Percentiles rank a stretch among this genome's conserved stretches.
Conservation (phyloP, 2,797 vertebrate species). For the Cichlasoma orientale region DNA sequence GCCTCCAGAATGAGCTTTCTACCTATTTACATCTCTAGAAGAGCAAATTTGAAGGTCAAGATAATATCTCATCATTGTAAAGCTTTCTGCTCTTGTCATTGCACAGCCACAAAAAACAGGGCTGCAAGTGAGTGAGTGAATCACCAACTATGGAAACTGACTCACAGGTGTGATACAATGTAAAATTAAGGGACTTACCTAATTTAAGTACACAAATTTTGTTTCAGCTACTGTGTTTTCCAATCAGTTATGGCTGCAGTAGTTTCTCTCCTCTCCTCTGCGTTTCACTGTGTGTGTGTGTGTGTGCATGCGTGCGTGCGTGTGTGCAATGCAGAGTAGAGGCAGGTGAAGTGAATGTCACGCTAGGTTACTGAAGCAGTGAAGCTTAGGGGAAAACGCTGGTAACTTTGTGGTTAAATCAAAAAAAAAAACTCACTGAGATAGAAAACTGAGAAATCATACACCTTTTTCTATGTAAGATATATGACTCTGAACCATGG, state of each 20-base stretch:
- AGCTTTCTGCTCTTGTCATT: not conserved
- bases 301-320: too few species aligned
- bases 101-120: not conserved
- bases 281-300: too few species aligned
- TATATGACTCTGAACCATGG: slow-evolving; percentile 6
- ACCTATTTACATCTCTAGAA: not conserved
- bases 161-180: slow-evolving; percentile 17
- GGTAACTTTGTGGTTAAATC: slow-evolving; percentile 14
- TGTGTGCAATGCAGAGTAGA: not conserved
- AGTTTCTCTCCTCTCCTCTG: not conserved
- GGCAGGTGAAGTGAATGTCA: not conserved
- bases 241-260: not conserved
- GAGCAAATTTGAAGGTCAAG: not conserved
- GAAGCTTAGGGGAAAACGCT: not conserved
- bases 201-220: not conserved
- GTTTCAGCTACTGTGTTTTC: not conserved
- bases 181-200: slow-evolving; percentile 3
- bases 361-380: too few species aligned
- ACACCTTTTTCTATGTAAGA: slow-evolving; percentile 1
- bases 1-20: not conserved
- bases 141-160: not conserved
- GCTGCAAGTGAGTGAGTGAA: not conserved
- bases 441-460: slow-evolving; percentile 46
- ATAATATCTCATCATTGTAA: not conserved
- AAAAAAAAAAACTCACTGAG: slow-evolving; percentile 32